phyloP scores from a whole-genome alignment of 1,140 invertebrate genomes.

The Stegodyphus mimosarum region DNA sequence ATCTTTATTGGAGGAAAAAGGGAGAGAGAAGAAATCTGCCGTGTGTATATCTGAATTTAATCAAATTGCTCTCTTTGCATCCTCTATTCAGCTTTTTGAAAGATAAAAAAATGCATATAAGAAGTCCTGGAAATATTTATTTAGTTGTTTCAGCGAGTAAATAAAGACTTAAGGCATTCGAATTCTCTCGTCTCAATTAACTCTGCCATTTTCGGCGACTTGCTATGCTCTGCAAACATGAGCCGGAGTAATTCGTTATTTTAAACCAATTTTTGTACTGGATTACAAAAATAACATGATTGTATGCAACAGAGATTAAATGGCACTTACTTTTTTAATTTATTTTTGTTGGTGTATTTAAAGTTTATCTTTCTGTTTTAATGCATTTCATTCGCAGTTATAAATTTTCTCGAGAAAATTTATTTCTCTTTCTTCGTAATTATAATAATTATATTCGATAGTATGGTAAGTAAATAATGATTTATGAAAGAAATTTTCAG shows the following conservation, averaged over 20 bases:
- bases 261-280: constrained; percentile 21
- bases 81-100: constrained; percentile 30
- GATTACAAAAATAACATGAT: constrained; percentile 35
- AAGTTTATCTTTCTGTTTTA: no score
- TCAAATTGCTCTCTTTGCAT: constrained; percentile 47
- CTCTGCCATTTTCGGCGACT: constrained; percentile 2
- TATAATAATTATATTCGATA: no score
- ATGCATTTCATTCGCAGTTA: no score
- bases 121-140: constrained; percentile 34
- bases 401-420: no score
- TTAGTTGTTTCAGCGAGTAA: constrained; percentile 28
- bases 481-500: no score
- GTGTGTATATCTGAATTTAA: constrained; percentile 47
- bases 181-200: constrained; percentile 40
- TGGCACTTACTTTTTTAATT: no score
- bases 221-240: neutral
- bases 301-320: constrained; percentile 15
- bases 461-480: no score
- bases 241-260: constrained; percentile 14
- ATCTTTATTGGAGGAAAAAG: constrained; percentile 20
- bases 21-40: constrained; percentile 16
- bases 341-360: no score
- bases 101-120: constrained; percentile 1
- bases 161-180: constrained; percentile 20
- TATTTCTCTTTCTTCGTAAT: no score